These are phyloP conservation scores for Drosophila eohydei DNA, from an alignment of 2,888 invertebrate species.

Conservation along the genomic window DNA sequence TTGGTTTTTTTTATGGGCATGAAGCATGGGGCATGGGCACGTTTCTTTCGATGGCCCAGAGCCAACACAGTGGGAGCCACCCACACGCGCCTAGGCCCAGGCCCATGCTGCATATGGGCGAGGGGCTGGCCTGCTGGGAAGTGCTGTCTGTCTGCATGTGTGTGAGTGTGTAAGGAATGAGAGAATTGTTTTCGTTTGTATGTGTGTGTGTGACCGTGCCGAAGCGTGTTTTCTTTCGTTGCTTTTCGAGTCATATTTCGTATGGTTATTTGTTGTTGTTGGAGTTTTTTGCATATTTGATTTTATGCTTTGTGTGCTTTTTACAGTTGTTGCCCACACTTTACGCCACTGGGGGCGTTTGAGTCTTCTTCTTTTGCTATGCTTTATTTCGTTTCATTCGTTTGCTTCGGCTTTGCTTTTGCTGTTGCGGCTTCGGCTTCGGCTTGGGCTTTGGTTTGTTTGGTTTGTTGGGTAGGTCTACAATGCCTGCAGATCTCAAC, in stretches of 20 bases:
- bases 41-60: constrained; percentile 70
- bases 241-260: constrained; percentile 74
- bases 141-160: not conserved
- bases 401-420: constrained; percentile 13
- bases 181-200: constrained; percentile 15
- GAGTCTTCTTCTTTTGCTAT: constrained; percentile 28
- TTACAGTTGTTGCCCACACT: constrained; percentile 73
- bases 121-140: constrained; percentile 2
- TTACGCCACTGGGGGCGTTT: constrained; percentile 71
- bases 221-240: constrained; percentile 59
- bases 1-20: constrained; percentile 43
- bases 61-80: constrained; percentile 58
- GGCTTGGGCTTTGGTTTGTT: constrained; percentile 34
- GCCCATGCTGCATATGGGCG: constrained; percentile 28
- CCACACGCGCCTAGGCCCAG: constrained; percentile 45
- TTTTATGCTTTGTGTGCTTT: constrained; percentile 78
- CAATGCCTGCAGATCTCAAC: constrained; percentile 27
- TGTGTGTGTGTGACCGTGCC: constrained; percentile 22
- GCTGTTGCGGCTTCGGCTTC: constrained; percentile 17
- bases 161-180: constrained; percentile 34
- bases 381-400: constrained; percentile 27
- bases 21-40: constrained; percentile 50
- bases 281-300: constrained; percentile 68
- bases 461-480: constrained; percentile 20
- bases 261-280: constrained; percentile 49